These are phyloP conservation scores for Zingel zingel DNA, from an alignment of 2,113 vertebrate species.

Conservation along the genomic window DNA sequence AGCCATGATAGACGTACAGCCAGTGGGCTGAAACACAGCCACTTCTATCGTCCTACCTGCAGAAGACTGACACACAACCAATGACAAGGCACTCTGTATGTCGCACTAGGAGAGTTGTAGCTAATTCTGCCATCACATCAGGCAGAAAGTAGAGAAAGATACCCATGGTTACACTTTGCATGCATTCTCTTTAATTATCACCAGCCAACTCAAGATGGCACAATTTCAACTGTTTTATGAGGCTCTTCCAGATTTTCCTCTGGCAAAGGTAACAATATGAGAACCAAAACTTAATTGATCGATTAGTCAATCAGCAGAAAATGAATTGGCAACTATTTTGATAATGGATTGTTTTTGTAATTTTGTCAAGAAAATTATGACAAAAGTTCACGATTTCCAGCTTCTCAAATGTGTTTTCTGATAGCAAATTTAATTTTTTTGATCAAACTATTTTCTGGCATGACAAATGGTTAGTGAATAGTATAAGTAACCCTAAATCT, in stretches of 20 bases:
- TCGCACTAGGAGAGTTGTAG: not conserved
- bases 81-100: not conserved
- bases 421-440: not conserved
- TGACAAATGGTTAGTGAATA: not conserved
- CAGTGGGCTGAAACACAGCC: slow-evolving; percentile 1
- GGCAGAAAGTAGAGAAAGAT: not conserved
- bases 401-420: not conserved
- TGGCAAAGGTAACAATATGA: not conserved
- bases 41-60: not conserved
- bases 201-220: not conserved
- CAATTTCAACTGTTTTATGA: not conserved
- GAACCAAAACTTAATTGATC: not conserved
- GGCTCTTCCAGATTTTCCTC: not conserved
- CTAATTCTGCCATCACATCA: not conserved
- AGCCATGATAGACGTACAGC: not conserved
- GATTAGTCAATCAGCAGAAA: not conserved
- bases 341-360: not conserved
- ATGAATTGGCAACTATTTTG: not conserved
- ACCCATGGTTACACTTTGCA: not conserved
- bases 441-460: not conserved
- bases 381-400: not conserved
- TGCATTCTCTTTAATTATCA: not conserved
- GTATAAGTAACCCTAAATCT: not conserved
- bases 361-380: not conserved
- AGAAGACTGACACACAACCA: slow-evolving; percentile 14